Evolutionary conservation across 2,888 invertebrate genomes (phyloP).

Genomic region (Baronia brevicornis): DNA sequence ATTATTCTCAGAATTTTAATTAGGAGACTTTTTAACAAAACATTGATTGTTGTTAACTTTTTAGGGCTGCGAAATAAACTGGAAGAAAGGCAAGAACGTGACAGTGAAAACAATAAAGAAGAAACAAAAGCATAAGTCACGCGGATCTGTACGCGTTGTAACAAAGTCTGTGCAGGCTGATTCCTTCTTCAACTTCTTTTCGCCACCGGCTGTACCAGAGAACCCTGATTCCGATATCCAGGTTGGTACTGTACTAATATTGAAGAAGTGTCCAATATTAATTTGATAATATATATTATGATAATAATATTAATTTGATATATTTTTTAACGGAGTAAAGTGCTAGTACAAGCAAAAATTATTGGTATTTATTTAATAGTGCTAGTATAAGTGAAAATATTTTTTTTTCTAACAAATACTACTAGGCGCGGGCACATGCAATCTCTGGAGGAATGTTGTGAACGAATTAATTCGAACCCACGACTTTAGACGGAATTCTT

Average conservation of each 20-base stretch:
- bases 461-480: too few relatives aligned
- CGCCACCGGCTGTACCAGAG: constrained; percentile 90
- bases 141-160: constrained; percentile 94
- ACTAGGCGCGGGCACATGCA: too few relatives aligned
- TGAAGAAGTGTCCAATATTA: background rate
- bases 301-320: too few relatives aligned
- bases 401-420: too few relatives aligned
- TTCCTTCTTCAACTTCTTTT: constrained; percentile 99
- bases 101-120: constrained; percentile 97
- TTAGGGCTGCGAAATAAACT: constrained; percentile 94
- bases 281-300: background rate
- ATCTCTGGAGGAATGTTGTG: too few relatives aligned
- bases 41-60: background rate
- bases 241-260: constrained; percentile 42
- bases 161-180: constrained; percentile 96
- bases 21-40: background rate
- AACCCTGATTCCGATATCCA: constrained; percentile 89
- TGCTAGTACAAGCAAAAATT: too few relatives aligned
- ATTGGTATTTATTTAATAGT: too few relatives aligned
- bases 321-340: too few relatives aligned
- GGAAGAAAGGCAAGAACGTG: constrained; percentile 98
- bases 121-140: constrained; percentile 98
- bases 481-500: too few relatives aligned
- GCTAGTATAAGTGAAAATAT: too few relatives aligned
- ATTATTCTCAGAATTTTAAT: too few relatives aligned